Percentiles rank a stretch among this genome's conserved stretches.
These are phyloP conservation scores for Seira ritae DNA, from an alignment of 2,888 invertebrate genomes.

Conservation along the genomic window DNA sequence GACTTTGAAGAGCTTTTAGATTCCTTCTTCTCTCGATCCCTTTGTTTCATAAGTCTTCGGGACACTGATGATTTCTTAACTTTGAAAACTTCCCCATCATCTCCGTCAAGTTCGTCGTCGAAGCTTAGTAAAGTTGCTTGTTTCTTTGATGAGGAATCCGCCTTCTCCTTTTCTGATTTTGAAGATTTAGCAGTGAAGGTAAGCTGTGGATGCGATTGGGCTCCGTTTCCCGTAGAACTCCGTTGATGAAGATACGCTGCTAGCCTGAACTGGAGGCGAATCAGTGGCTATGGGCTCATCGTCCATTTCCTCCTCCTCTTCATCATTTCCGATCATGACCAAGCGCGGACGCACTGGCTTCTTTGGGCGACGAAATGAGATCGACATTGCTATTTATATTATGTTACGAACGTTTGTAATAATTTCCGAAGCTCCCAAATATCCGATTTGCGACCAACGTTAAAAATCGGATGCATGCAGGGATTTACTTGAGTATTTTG, in stretches of 20 bases:
- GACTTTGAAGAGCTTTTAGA: constrained; percentile 73
- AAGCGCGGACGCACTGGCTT: constrained; percentile 68
- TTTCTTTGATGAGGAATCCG: constrained; percentile 40
- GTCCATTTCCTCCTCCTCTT: constrained; percentile 71
- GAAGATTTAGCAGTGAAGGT: constrained; percentile 17
- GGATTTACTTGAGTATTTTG: too few relatives aligned
- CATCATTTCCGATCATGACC: constrained; percentile 67
- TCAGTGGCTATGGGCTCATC: constrained; percentile 56
- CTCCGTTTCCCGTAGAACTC: constrained; percentile 41
- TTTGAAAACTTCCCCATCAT: constrained; percentile 93
- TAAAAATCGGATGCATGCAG: neutral
- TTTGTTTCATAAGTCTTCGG: constrained; percentile 89
- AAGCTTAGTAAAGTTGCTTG: constrained; percentile 65
- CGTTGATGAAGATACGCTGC: neutral
- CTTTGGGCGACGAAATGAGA: constrained; percentile 71
- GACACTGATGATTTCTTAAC: constrained; percentile 97
- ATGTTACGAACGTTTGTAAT: neutral
- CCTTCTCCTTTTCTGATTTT: constrained; percentile 37
- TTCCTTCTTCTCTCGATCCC: constrained; percentile 85
- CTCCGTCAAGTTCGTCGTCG: constrained; percentile 75
- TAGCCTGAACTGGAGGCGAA: constrained; percentile 3
- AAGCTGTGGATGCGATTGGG: too few relatives aligned
- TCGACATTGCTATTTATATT: constrained; percentile 34
- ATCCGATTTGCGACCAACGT: neutral
- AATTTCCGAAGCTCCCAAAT: neutral